Evolutionary conservation across 2,888 invertebrate species (phyloP).

Genomic region (Thyatira batis): DNA sequence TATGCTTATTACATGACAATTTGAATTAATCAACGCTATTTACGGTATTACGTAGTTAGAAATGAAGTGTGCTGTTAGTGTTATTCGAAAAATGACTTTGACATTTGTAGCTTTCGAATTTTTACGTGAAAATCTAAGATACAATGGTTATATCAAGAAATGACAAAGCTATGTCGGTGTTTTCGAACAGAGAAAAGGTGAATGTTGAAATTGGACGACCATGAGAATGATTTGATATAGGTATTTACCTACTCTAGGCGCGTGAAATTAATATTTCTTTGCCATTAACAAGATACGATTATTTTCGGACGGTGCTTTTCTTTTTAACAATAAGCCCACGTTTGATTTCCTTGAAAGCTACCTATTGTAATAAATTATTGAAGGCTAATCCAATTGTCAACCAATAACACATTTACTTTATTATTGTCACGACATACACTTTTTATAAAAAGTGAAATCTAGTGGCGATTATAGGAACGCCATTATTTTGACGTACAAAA

Average conservation of each 20-base stretch:
- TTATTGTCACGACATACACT: conserved; percentile 22
- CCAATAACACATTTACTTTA: conserved; percentile 17
- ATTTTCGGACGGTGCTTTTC: too few relatives aligned
- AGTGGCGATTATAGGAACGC: conserved; percentile 17
- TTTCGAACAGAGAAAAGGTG: too few relatives aligned
- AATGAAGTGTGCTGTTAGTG: neutral
- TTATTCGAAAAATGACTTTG: neutral
- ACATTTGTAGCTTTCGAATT: neutral
- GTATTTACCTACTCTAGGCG: too few relatives aligned
- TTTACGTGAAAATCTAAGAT: neutral
- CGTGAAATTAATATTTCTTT: too few relatives aligned
- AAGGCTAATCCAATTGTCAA: conserved; percentile 28
- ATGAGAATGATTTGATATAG: too few relatives aligned
- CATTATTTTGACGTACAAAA: conserved; percentile 17
- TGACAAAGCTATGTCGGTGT: too few relatives aligned
- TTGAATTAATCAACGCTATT: neutral
- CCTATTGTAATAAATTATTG: too few relatives aligned
- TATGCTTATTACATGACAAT: neutral
- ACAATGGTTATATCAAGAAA: too few relatives aligned
- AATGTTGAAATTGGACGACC: too few relatives aligned
- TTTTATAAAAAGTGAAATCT: conserved; percentile 36
- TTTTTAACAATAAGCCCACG: too few relatives aligned
- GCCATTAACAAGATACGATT: too few relatives aligned
- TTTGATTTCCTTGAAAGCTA: too few relatives aligned
- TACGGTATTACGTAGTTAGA: neutral